Percentiles rank a stretch among this genome's conserved stretches.
Conservation (phyloP, 2,888 invertebrate species). For the Leptinotarsa juncta region DNA sequence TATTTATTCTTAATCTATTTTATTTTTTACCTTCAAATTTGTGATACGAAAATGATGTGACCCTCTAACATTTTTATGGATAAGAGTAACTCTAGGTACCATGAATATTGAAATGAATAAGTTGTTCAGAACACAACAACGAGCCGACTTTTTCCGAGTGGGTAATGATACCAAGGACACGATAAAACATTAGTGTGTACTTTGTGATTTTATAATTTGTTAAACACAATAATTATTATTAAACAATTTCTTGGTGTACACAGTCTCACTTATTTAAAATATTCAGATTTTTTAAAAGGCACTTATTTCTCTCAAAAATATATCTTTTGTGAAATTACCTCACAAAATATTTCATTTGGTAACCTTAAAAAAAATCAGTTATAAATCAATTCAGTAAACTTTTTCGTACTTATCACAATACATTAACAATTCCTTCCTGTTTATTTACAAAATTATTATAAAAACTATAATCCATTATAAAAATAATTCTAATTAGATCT, state of each 20-base stretch:
- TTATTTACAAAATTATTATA: conserved; percentile 43
- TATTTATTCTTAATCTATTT: no score
- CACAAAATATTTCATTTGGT: conserved; percentile 21
- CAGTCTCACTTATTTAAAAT: conserved; percentile 37
- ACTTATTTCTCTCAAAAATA: conserved; percentile 20
- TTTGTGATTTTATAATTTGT: conserved; percentile 21
- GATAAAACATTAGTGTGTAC: no score
- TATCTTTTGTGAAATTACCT: conserved; percentile 3
- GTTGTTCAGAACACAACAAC: no score
- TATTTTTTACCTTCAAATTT: no score
- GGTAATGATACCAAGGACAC: no score
- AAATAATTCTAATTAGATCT: conserved; percentile 40
- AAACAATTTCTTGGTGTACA: conserved; percentile 31
- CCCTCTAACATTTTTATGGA: no score
- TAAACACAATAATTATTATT: conserved; percentile 33
- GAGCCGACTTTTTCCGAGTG: no score
- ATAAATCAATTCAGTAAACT: conserved; percentile 24
- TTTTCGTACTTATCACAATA: conserved; percentile 39
- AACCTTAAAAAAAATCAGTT: conserved; percentile 28
- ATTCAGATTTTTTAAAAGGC: conserved; percentile 35
- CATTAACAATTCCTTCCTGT: conserved; percentile 26
- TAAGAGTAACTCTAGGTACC: no score
- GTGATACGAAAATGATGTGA: no score
- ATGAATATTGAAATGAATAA: no score
- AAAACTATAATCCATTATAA: conserved; percentile 39